Evolutionary conservation across 2,888 invertebrate genomes (phyloP).

Genomic region (Microplitis deprimator): DNA sequence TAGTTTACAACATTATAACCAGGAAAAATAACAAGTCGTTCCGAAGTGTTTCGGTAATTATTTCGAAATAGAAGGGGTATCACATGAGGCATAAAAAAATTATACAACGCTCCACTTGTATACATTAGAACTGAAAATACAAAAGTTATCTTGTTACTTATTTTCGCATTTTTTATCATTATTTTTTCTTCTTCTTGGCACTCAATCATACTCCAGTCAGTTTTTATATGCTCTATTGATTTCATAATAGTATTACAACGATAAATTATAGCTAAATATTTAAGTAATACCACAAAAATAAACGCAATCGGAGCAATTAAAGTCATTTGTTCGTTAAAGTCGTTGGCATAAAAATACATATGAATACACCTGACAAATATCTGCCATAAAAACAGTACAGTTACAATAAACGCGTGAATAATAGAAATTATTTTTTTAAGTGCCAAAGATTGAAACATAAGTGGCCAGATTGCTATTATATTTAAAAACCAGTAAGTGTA

Average conservation of each 20-base stretch:
- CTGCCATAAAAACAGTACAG: not conserved
- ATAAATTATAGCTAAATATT: constrained; percentile 28
- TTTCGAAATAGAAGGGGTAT: not conserved
- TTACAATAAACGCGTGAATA: not conserved
- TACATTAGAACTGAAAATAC: constrained; percentile 38
- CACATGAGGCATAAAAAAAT: constrained; percentile 36
- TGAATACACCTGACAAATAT: not conserved
- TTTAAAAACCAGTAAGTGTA: not conserved
- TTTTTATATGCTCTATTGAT: constrained; percentile 34
- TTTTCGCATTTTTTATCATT: constrained; percentile 36
- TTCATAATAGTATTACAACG: constrained; percentile 27
- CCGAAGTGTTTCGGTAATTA: not conserved
- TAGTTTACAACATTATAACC: constrained; percentile 51
- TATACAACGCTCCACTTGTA: constrained; percentile 37
- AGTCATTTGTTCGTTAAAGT: not conserved
- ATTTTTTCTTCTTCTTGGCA: constrained; percentile 41
- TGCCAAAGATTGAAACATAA: not conserved
- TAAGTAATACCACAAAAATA: constrained; percentile 11
- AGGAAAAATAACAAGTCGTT: constrained; percentile 36
- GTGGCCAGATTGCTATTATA: not conserved
- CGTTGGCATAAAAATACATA: not conserved
- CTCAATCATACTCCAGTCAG: constrained; percentile 44
- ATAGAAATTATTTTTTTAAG: not conserved
- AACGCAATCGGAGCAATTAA: not conserved
- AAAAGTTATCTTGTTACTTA: constrained; percentile 33